Evolutionary conservation across 2,113 vertebrate species (phyloP), one percentile per base, ranked within the genome.

Genomic region (Hypocryptadius cinnamomeus): DNA sequence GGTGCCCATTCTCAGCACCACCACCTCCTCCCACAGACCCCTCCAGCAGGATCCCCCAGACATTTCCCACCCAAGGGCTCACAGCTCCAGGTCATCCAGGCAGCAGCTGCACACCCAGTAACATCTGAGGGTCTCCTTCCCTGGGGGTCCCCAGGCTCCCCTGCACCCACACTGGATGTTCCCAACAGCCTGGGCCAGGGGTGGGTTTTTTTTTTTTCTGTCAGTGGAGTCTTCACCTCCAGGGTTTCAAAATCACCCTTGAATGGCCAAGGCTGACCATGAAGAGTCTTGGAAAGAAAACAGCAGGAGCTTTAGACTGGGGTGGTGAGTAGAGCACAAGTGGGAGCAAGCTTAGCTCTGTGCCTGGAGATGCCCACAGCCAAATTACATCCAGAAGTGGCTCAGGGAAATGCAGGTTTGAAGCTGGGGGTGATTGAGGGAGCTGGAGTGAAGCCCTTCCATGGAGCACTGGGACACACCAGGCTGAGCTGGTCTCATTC

Each of bases 381-480:
- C 65, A 86, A 39, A 39, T 30, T 6, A 19, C 33, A 59, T 12
- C 56, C 37, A 40, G 27, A 54, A 86, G 63, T 6, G 15, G 35
- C 51, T 48, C 21, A 53, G 37, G 28, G 40, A 76, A 85, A 56
- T 1, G 19, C 20, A 82, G 23, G 77, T 42, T 63, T 66, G 72
- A 63, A 71, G 20, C 10, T 17, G 30, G 47, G 39, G 30, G 6
- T 66, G 60, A 54, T 2, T 53, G 56, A 60, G 33, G 37, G 31
- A 57, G 45, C 17, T 47, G 14, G 39, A 47, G 21, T 40, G 53
- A 53, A 37, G 30, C 19, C 8, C 31, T 35, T 76, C 51, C 79
- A 56, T 0, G 0, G 35, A 64, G 39, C 1, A 1, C 48, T 33
- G 45, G 40, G 44, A 64, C 10, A 44, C 16, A 37, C 16, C n/a